Evolutionary conservation across 1,140 invertebrate genomes (phyloP).

Genomic region (Monomorium pharaonis): DNA sequence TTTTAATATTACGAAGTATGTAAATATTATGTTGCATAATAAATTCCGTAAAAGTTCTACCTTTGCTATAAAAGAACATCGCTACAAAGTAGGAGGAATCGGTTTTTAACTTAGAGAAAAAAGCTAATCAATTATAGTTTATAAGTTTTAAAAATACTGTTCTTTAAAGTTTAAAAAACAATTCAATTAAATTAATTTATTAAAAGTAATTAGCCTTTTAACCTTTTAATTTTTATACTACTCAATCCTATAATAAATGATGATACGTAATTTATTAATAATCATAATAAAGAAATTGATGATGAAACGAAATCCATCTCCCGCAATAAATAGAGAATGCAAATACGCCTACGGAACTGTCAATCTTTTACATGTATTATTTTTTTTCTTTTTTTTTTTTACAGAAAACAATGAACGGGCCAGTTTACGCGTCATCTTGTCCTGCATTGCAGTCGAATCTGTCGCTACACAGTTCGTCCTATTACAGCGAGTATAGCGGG

Average conservation of each 20-base stretch:
- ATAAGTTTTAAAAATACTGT: too few species aligned
- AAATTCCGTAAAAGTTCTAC: not conserved
- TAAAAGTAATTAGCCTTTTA: too few species aligned
- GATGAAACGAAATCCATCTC: not conserved
- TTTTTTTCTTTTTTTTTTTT: constrained; percentile 32
- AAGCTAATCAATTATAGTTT: too few species aligned
- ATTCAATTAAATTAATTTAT: too few species aligned
- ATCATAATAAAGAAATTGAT: not conserved
- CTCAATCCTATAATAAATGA: too few species aligned
- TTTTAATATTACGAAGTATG: not conserved
- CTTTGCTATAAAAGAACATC: not conserved
- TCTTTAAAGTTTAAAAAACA: too few species aligned
- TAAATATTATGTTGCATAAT: not conserved
- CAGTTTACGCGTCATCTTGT: constrained; percentile 79
- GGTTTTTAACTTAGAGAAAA: too few species aligned
- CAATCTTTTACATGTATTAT: not conserved
- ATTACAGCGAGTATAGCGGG: constrained; percentile 81
- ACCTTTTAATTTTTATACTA: too few species aligned
- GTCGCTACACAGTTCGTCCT: constrained; percentile 78
- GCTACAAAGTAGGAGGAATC: too few species aligned
- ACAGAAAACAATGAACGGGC: constrained; percentile 75
- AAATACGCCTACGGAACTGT: not conserved
- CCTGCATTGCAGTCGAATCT: constrained; percentile 79
- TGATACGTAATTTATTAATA: not conserved
- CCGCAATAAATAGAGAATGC: not conserved